These are phyloP conservation scores for Rhopalosiphum padi DNA, from an alignment of 1,140 invertebrate species.

Conservation along the genomic window DNA sequence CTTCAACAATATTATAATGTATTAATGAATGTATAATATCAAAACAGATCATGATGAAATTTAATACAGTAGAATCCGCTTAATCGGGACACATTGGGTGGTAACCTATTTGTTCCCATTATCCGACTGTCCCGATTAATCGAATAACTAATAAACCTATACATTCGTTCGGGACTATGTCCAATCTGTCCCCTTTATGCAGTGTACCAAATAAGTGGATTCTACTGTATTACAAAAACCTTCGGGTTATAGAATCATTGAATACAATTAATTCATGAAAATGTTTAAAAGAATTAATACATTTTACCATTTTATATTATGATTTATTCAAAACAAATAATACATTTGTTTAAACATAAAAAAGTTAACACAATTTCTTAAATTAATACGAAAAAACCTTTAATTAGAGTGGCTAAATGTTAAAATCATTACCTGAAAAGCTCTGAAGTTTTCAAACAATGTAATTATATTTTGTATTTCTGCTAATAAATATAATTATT, in stretches of 20 bases:
- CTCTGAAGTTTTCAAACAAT: slow-evolving; percentile 11
- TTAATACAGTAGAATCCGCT: not conserved
- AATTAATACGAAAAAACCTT: slow-evolving; percentile 31
- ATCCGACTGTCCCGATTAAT: too few species aligned
- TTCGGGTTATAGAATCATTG: not conserved
- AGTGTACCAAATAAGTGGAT: too few species aligned
- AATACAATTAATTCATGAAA: not conserved
- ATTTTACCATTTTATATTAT: slow-evolving; percentile 23
- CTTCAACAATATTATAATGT: not conserved
- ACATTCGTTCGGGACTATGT: too few species aligned
- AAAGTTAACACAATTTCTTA: slow-evolving; percentile 42
- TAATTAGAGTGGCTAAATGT: slow-evolving; percentile 37
- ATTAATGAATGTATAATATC: not conserved
- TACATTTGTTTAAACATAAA: slow-evolving; percentile 45
- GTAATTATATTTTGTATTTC: not conserved
- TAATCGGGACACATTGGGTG: too few species aligned
- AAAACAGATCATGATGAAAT: not conserved
- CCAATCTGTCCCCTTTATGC: too few species aligned
- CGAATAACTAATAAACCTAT: too few species aligned
- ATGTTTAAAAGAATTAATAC: not conserved
- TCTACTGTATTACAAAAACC: not conserved
- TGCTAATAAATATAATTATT: slow-evolving; percentile 12
- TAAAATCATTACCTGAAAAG: slow-evolving; percentile 32
- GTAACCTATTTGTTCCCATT: too few species aligned
- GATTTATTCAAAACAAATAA: slow-evolving; percentile 47